Conservation (phyloP, 2,888 invertebrate genomes). For the Meiosimyza decipiens region DNA sequence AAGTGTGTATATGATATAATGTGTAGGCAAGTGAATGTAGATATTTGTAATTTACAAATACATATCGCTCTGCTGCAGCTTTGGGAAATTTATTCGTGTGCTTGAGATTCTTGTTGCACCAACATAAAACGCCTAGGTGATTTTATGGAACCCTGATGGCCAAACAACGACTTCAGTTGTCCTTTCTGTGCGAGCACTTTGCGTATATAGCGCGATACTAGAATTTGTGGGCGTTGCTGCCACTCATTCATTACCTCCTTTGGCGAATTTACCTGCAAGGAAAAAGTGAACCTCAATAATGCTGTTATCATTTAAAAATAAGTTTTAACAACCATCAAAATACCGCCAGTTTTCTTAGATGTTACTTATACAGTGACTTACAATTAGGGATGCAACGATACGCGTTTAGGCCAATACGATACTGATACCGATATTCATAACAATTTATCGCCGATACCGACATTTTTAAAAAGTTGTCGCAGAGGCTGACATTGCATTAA, state of each 20-base stretch:
- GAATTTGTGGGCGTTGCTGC: constrained; percentile 88
- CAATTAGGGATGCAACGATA: too few relatives aligned
- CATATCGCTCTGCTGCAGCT: background rate
- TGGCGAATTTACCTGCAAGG: constrained; percentile 79
- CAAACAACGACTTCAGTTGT: constrained; percentile 76
- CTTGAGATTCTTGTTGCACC: constrained; percentile 91
- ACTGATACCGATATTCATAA: too few relatives aligned
- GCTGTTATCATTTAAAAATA: too few relatives aligned
- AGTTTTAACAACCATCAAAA: too few relatives aligned
- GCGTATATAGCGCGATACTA: constrained; percentile 86
- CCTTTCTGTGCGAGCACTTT: constrained; percentile 84
- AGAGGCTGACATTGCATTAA: too few relatives aligned
- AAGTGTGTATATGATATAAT: constrained; percentile 6
- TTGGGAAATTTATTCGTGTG: constrained; percentile 76
- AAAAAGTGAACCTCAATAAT: too few relatives aligned
- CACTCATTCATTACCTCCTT: constrained; percentile 91
- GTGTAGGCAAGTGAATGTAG: constrained; percentile 14
- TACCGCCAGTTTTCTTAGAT: too few relatives aligned
- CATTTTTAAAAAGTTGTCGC: too few relatives aligned
- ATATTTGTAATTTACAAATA: constrained; percentile 11
- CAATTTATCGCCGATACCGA: too few relatives aligned
- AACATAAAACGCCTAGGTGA: constrained; percentile 88
- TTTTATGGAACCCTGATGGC: constrained; percentile 83
- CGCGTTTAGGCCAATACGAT: too few relatives aligned
- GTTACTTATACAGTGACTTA: too few relatives aligned